phyloP scores from a whole-genome alignment of 1,140 invertebrate genomes.

The Phenacoccus solenopsis region DNA sequence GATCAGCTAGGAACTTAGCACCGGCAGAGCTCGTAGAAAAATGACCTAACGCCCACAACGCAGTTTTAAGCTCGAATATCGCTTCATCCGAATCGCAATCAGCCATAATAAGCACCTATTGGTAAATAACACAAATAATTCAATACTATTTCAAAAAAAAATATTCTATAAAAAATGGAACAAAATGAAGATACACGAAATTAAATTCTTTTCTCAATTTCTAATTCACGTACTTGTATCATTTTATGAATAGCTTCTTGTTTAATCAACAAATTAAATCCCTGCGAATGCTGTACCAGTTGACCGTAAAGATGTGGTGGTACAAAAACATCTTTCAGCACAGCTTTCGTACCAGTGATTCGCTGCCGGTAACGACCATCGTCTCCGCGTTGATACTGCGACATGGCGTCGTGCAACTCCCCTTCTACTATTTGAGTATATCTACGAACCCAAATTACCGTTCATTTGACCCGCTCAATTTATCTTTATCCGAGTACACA shows the following conservation, averaged over 20 bases:
- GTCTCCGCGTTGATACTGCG: slow-evolving; percentile 65
- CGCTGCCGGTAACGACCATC: slow-evolving; percentile 54
- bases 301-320: slow-evolving; percentile 82
- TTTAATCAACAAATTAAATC: slow-evolving; percentile 31
- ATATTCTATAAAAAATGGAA: too few species aligned
- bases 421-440: slow-evolving; percentile 83
- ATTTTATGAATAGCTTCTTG: slow-evolving; percentile 34
- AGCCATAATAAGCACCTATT: slow-evolving; percentile 30
- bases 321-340: slow-evolving; percentile 41
- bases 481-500: too few species aligned
- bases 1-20: slow-evolving; percentile 50
- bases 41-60: slow-evolving; percentile 80
- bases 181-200: too few species aligned
- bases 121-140: too few species aligned
- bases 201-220: too few species aligned
- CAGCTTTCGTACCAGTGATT: slow-evolving; percentile 6
- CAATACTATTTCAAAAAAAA: too few species aligned
- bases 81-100: slow-evolving; percentile 47
- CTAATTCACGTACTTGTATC: slow-evolving; percentile 34
- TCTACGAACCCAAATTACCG: too few species aligned
- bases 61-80: slow-evolving; percentile 66
- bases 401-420: slow-evolving; percentile 72
- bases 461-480: too few species aligned
- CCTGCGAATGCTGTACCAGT: slow-evolving; percentile 61
- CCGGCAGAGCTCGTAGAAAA: slow-evolving; percentile 61